Conservation (phyloP, 2,888 invertebrate species). For the Coelogynopora nodosa region DNA sequence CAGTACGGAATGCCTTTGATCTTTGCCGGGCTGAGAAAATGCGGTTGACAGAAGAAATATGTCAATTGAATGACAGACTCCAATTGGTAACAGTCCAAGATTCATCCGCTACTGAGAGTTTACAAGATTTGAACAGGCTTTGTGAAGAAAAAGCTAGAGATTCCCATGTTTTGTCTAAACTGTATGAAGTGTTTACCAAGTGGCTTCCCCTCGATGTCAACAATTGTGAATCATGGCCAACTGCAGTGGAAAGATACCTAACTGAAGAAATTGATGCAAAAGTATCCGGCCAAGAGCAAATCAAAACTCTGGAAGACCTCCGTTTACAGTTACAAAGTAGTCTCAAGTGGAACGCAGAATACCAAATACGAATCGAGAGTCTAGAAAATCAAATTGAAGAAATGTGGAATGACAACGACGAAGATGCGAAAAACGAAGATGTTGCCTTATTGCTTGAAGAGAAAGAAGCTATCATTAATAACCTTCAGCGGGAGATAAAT, state of each 20-base stretch:
- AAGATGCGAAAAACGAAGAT: background rate
- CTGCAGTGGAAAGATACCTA: background rate
- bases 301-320: background rate
- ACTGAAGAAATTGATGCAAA: background rate
- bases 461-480: background rate
- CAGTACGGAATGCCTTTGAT: background rate
- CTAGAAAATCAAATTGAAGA: background rate
- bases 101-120: background rate
- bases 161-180: background rate
- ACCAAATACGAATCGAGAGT: background rate
- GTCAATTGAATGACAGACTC: background rate
- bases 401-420: background rate
- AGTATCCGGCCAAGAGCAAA: background rate
- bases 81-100: background rate
- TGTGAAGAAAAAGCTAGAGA: background rate
- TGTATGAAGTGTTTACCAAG: background rate
- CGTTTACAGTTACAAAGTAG: background rate
- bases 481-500: background rate
- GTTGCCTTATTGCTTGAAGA: background rate
- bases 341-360: background rate
- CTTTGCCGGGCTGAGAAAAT: background rate
- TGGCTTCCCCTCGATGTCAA: background rate
- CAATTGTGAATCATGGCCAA: background rate
- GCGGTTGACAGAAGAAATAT: background rate
- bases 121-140: background rate